A percentile compares a stretch with the other conserved stretches of the same genome.
These are phyloP conservation scores for Cryptocheilus praepositus DNA, from an alignment of 2,888 invertebrate species.

Conservation along the genomic window DNA sequence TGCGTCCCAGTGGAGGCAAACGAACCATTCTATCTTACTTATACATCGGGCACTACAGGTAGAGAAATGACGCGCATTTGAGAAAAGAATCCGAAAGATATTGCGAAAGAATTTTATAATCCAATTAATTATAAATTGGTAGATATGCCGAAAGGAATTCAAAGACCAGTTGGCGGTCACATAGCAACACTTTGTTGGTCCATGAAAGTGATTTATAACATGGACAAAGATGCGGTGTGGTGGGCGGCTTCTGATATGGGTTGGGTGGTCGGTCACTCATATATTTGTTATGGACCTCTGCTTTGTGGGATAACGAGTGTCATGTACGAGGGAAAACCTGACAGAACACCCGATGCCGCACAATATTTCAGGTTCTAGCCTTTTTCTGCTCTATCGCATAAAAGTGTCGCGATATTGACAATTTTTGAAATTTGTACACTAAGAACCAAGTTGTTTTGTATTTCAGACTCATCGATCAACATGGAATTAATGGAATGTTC, in stretches of 20 bases:
- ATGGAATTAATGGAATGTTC: constrained; percentile 89
- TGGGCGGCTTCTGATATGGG: constrained; percentile 94
- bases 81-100: background rate
- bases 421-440: background rate
- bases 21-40: constrained; percentile 92
- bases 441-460: background rate
- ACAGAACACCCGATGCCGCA: constrained; percentile 93
- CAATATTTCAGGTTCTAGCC: constrained; percentile 87
- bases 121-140: background rate
- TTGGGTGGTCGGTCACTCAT: constrained; percentile 97
- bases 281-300: constrained; percentile 94
- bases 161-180: constrained; percentile 92
- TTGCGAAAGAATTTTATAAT: background rate
- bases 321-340: constrained; percentile 95
- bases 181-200: constrained; percentile 90
- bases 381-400: background rate
- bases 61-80: constrained; percentile 52
- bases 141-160: constrained; percentile 84
- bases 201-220: constrained; percentile 88
- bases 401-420: too few relatives aligned
- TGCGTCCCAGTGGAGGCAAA: constrained; percentile 92
- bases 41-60: constrained; percentile 93
- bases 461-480: constrained; percentile 88
- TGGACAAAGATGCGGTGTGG: constrained; percentile 87
- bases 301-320: constrained; percentile 88